Percentiles rank a stretch among this genome's conserved stretches.
These are phyloP conservation scores for Antechinus flavipes DNA, from an alignment of 2,113 vertebrate genomes.

Conservation along the genomic window DNA sequence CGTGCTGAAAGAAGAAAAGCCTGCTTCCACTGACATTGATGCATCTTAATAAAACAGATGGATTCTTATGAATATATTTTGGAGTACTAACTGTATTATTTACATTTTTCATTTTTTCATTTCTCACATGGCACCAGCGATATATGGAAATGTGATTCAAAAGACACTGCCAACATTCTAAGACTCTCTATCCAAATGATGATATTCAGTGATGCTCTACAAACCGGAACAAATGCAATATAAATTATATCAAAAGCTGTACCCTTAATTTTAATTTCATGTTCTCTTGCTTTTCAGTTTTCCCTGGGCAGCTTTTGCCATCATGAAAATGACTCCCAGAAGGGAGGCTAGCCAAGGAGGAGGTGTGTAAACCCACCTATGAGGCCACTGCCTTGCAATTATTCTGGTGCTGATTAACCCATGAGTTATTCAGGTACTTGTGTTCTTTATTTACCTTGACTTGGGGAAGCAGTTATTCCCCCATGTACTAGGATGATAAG, in stretches of 20 bases:
- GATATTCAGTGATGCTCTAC: slow-evolving; percentile 23
- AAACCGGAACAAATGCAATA: slow-evolving; percentile 50
- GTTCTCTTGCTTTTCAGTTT: slow-evolving; percentile 47
- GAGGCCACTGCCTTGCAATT: slow-evolving; percentile 29
- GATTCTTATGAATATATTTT: slow-evolving; percentile 64
- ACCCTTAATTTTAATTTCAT: slow-evolving; percentile 54
- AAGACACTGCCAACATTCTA: slow-evolving; percentile 60
- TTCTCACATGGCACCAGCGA: slow-evolving; percentile 45
- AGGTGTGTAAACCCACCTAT: slow-evolving; percentile 5
- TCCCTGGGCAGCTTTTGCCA: slow-evolving; percentile 43
- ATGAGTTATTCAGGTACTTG: background rate
- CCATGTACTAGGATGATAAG: background rate
- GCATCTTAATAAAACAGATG: slow-evolving; percentile 45
- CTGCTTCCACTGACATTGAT: slow-evolving; percentile 16
- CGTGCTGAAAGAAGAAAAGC: slow-evolving; percentile 43
- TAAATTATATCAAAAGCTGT: slow-evolving; percentile 50
- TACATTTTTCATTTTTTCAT: slow-evolving; percentile 59
- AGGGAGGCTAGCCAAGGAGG: background rate
- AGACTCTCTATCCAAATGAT: slow-evolving; percentile 36
- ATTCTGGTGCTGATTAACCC: background rate
- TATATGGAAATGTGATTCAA: slow-evolving; percentile 61
- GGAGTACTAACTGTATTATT: slow-evolving; percentile 64
- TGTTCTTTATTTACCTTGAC: background rate
- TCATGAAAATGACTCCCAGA: slow-evolving; percentile 24
- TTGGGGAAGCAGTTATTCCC: background rate